Evolutionary conservation across 2,888 invertebrate genomes (phyloP).

Genomic region (Chalcis sispes): DNA sequence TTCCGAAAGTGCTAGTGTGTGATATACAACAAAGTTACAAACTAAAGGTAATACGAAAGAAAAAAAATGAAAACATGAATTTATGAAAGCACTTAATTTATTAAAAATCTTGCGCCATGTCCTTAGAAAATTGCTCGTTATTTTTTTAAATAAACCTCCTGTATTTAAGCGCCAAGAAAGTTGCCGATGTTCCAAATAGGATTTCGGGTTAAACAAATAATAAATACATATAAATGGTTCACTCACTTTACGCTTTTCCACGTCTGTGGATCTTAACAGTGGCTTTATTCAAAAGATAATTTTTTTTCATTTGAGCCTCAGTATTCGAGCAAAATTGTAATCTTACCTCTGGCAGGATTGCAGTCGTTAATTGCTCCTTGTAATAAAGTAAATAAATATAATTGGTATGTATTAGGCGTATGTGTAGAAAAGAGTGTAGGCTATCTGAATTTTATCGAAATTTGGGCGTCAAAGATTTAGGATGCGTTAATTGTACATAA

Average conservation of each 20-base stretch:
- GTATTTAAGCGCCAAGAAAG: conserved; percentile 32
- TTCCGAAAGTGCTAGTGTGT: conserved; percentile 64
- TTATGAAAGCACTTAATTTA: conserved; percentile 54
- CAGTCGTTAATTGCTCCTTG: conserved; percentile 43
- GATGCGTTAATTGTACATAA: conserved; percentile 55
- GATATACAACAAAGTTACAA: conserved; percentile 59
- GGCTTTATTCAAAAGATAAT: conserved; percentile 37
- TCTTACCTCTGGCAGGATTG: conserved; percentile 29
- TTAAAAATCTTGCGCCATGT: conserved; percentile 50
- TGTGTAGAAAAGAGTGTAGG: conserved; percentile 63
- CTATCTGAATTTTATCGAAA: conserved; percentile 63
- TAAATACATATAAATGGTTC: conserved; percentile 41
- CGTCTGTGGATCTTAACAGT: conserved; percentile 46
- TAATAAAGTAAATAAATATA: conserved; percentile 64
- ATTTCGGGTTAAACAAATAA: conserved; percentile 39
- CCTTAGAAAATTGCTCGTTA: conserved; percentile 52
- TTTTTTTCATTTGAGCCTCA: conserved; percentile 45
- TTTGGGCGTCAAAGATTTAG: conserved; percentile 49
- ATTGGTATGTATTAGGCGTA: conserved; percentile 63
- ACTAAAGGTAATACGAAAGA: conserved; percentile 56
- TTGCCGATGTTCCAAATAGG: conserved; percentile 25
- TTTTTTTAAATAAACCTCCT: conserved; percentile 50
- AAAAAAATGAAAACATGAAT: conserved; percentile 57
- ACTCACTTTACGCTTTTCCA: conserved; percentile 45
- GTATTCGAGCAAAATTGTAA: conserved; percentile 52